Percentiles rank a stretch among this genome's conserved stretches.
phyloP scores from a whole-genome alignment of 2,113 vertebrate species.

The Symphodus melops region DNA sequence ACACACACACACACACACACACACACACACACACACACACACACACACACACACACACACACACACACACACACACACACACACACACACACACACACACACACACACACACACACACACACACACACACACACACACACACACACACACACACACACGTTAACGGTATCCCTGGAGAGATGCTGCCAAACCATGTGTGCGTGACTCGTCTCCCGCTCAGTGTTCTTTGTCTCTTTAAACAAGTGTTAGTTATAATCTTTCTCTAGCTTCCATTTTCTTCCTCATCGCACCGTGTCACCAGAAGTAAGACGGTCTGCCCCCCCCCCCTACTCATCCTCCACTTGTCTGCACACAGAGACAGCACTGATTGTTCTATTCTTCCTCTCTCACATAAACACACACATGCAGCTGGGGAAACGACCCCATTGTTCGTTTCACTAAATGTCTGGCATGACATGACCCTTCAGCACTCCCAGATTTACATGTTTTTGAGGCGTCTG shows the following conservation, averaged over 20 bases:
- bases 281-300: conserved; percentile 34
- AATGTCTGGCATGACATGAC: conserved; percentile 52
- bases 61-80: neutral
- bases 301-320: conserved; percentile 50
- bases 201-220: conserved; percentile 17
- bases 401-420: conserved; percentile 9
- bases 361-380: conserved; percentile 42
- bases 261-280: neutral
- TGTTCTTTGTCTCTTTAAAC: conserved; percentile 17
- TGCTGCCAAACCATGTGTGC: conserved; percentile 11
- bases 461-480: conserved; percentile 17
- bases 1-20: conserved; percentile 18
- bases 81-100: too few species aligned
- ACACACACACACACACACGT: conserved; percentile 13
- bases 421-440: conserved; percentile 46
- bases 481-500: conserved; percentile 25
- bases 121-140: too few species aligned
- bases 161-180: conserved; percentile 54
- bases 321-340: conserved; percentile 19
- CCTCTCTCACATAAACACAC: neutral
- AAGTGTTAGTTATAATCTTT: conserved; percentile 14
- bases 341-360: conserved; percentile 40
- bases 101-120: too few species aligned
- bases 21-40: conserved; percentile 6
- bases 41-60: conserved; percentile 15